Conservation (phyloP, 2,888 invertebrate species). For the Epinotia nisella region DNA sequence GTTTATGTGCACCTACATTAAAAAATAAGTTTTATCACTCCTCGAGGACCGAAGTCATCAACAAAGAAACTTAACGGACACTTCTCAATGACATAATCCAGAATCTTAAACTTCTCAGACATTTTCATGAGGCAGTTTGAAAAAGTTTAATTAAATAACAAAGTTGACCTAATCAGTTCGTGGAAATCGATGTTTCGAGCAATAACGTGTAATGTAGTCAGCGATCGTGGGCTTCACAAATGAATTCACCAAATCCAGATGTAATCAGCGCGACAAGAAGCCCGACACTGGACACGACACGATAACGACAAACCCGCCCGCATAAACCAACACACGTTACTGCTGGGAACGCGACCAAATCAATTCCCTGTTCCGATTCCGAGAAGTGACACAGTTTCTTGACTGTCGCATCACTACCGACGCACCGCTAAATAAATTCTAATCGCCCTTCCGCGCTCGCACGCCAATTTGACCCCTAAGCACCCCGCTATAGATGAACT, state of each 20-base stretch:
- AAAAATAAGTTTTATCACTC: slow-evolving; percentile 67
- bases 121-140: slow-evolving; percentile 19
- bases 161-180: slow-evolving; percentile 33
- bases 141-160: slow-evolving; percentile 40
- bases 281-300: slow-evolving; percentile 69
- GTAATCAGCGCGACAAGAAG: slow-evolving; percentile 78
- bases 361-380: slow-evolving; percentile 83
- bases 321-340: slow-evolving; percentile 81
- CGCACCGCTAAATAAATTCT: slow-evolving; percentile 82
- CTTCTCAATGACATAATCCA: slow-evolving; percentile 39
- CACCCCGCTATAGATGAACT: slow-evolving; percentile 65
- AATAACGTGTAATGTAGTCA: slow-evolving; percentile 73
- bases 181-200: slow-evolving; percentile 72
- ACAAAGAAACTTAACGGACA: slow-evolving; percentile 31
- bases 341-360: slow-evolving; percentile 81
- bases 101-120: slow-evolving; percentile 19
- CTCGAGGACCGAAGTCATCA: slow-evolving; percentile 14
- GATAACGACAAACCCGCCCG: slow-evolving; percentile 68
- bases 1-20: slow-evolving; percentile 67
- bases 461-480: slow-evolving; percentile 77
- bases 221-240: slow-evolving; percentile 70
- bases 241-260: slow-evolving; percentile 79
- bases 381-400: slow-evolving; percentile 84
- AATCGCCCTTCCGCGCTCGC: slow-evolving; percentile 62
- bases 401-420: slow-evolving; percentile 84